phyloP scores from a whole-genome alignment of 2,797 vertebrate genomes.

The Hafferia zeledoni region DNA sequence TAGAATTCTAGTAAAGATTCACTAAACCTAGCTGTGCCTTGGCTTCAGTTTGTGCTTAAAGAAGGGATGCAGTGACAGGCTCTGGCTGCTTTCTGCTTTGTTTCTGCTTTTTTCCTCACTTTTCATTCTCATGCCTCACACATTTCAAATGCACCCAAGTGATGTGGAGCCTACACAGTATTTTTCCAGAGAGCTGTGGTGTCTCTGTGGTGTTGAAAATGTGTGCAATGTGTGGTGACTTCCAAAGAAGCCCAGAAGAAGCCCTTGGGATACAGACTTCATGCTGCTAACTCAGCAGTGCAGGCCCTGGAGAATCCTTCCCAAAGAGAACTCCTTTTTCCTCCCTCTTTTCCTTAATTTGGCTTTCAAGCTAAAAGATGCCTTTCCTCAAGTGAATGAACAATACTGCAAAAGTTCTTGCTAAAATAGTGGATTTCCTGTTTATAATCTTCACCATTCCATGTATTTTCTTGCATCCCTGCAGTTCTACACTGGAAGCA shows the following conservation, averaged over 20 bases:
- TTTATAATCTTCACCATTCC: background rate
- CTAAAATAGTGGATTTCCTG: background rate
- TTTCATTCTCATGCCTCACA: background rate
- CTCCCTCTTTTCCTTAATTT: background rate
- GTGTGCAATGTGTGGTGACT: background rate
- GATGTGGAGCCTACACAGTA: background rate
- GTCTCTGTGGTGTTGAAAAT: background rate
- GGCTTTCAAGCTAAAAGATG: background rate
- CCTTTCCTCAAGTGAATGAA: background rate
- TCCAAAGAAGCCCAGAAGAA: background rate
- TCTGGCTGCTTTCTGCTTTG: background rate
- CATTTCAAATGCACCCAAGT: background rate
- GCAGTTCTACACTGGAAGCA: background rate
- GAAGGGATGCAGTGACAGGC: background rate
- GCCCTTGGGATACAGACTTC: rapidly evolving
- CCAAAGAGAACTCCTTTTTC: background rate
- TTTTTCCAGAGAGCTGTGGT: background rate
- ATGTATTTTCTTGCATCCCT: background rate
- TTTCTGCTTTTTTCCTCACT: background rate
- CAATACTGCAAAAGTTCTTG: background rate
- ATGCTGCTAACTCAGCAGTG: background rate
- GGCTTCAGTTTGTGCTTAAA: background rate
- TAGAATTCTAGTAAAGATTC: background rate
- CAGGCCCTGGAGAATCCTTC: background rate
- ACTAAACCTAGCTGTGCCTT: background rate